Evolutionary conservation across 2,888 invertebrate genomes (phyloP).

Genomic region (Chloroclysta siterata): DNA sequence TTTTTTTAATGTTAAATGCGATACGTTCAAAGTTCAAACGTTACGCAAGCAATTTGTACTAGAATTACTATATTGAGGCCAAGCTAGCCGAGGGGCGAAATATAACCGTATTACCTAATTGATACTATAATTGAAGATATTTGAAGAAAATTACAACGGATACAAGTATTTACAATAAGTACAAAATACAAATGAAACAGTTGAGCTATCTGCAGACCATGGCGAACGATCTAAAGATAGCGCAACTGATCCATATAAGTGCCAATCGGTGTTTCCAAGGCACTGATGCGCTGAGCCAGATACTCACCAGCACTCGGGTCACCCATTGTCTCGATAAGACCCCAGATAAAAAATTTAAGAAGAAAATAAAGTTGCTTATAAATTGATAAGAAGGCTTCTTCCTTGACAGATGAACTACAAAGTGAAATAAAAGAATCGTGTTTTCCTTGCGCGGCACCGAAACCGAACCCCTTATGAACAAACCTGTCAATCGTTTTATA

Average conservation of each 20-base stretch:
- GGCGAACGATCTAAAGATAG: too few relatives aligned
- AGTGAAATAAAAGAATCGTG: background rate
- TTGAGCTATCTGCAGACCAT: too few relatives aligned
- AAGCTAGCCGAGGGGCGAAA: background rate
- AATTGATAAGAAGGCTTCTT: background rate
- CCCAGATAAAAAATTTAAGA: too few relatives aligned
- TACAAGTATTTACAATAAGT: too few relatives aligned
- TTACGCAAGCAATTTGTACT: background rate
- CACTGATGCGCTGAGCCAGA: too few relatives aligned
- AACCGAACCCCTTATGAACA: background rate
- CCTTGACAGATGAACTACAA: background rate
- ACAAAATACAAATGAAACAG: too few relatives aligned
- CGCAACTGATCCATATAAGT: too few relatives aligned
- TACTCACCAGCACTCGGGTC: too few relatives aligned
- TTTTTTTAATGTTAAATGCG: conserved; percentile 1
- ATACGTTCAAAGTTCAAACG: background rate
- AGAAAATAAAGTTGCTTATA: background rate
- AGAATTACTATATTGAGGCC: background rate
- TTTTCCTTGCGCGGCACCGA: background rate
- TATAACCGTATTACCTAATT: background rate
- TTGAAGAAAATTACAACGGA: too few relatives aligned
- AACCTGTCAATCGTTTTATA: conserved; percentile 6
- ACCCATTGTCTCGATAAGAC: too few relatives aligned
- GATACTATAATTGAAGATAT: background rate
- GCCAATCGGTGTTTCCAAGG: too few relatives aligned